phyloP scores from a whole-genome alignment of 2,888 invertebrate species.

The Amiota mariae region DNA sequence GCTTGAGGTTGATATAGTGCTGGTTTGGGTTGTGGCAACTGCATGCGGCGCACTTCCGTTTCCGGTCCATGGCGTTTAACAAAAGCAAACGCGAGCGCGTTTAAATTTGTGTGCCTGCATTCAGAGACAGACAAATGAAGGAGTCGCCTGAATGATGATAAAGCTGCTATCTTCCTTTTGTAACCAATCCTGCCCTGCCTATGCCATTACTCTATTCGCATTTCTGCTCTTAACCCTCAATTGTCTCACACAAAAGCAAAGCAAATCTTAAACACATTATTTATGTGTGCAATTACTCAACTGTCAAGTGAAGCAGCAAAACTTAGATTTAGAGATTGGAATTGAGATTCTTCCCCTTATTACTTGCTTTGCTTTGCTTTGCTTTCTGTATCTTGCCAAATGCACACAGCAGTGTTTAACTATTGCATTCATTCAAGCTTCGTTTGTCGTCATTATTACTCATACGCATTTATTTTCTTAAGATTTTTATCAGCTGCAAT shows the following conservation, averaged over 20 bases:
- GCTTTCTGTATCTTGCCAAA: background rate
- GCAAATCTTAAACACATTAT: slow-evolving; percentile 48
- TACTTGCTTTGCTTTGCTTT: too few species aligned
- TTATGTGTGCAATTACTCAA: slow-evolving; percentile 55
- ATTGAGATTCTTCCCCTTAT: background rate
- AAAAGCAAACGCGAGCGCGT: background rate
- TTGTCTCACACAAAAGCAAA: background rate
- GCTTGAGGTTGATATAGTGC: background rate
- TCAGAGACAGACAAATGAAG: too few species aligned
- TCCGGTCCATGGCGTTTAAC: slow-evolving; percentile 54
- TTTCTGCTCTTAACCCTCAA: background rate
- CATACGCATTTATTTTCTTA: slow-evolving; percentile 5
- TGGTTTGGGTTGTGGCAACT: background rate
- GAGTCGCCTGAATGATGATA: too few species aligned
- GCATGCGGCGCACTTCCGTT: slow-evolving; percentile 41
- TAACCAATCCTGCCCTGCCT: background rate
- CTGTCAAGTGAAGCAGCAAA: slow-evolving; percentile 7
- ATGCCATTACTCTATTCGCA: background rate
- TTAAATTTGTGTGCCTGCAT: background rate
- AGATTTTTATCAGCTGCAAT: slow-evolving; percentile 5
- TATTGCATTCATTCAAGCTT: slow-evolving; percentile 8
- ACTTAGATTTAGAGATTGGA: background rate
- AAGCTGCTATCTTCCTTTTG: background rate
- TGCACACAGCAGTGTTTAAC: background rate
- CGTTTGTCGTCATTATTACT: background rate